These are phyloP conservation scores for Agelastica alni DNA, from an alignment of 2,888 invertebrate species.

Conservation along the genomic window DNA sequence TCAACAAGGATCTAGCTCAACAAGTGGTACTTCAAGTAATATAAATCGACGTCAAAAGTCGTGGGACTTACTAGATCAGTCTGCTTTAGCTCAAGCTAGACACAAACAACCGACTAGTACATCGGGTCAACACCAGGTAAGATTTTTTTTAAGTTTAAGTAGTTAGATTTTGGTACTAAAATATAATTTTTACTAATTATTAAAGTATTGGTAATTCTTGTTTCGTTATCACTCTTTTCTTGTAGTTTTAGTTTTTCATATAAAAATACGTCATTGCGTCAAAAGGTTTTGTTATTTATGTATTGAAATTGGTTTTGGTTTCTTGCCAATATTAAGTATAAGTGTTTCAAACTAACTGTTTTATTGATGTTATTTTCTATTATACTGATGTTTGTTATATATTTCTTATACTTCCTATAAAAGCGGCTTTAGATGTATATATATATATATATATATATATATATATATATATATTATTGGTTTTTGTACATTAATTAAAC, in stretches of 20 bases:
- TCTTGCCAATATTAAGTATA: slow-evolving; percentile 9
- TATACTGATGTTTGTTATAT: no score
- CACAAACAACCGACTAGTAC: slow-evolving; percentile 63
- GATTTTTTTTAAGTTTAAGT: slow-evolving; percentile 16
- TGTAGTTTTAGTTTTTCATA: slow-evolving; percentile 34
- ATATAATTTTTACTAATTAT: slow-evolving; percentile 24
- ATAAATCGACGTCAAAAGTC: slow-evolving; percentile 82
- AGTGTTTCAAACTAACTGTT: no score
- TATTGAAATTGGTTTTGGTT: slow-evolving; percentile 25
- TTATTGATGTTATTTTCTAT: not conserved
- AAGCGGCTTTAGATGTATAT: not conserved
- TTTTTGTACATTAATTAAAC: not conserved
- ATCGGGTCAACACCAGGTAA: slow-evolving; percentile 61
- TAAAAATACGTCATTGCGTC: slow-evolving; percentile 29
- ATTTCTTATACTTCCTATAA: no score
- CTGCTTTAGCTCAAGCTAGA: slow-evolving; percentile 75
- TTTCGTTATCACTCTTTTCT: slow-evolving; percentile 20
- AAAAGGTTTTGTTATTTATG: slow-evolving; percentile 25
- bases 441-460: not conserved
- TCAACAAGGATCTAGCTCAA: slow-evolving; percentile 39
- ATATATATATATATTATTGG: not conserved
- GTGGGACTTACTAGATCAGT: slow-evolving; percentile 92
- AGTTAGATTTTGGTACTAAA: slow-evolving; percentile 30
- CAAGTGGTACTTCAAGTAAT: slow-evolving; percentile 34
- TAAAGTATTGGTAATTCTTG: slow-evolving; percentile 24